Conservation (phyloP, 2,797 vertebrate genomes). For the Clarias pachynema region DNA sequence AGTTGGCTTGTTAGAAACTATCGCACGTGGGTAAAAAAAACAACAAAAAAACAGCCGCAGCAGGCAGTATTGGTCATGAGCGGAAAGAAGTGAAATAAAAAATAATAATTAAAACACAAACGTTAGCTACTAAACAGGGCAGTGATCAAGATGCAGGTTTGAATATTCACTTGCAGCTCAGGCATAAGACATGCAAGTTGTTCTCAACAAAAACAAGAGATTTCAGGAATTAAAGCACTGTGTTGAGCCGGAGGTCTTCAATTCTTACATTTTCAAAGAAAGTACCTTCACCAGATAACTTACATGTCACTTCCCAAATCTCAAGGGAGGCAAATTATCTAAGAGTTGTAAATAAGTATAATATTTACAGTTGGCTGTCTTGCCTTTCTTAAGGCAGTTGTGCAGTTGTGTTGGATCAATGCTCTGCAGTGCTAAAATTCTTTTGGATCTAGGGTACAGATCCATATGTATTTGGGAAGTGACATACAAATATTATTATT, state of each 20-base stretch:
- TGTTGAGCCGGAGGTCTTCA: not conserved
- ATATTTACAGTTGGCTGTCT: not conserved
- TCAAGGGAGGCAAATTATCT: too few relatives aligned
- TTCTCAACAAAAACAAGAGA: not conserved
- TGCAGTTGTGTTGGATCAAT: not conserved
- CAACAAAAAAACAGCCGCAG: not conserved
- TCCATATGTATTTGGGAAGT: too few relatives aligned
- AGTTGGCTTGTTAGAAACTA: not conserved
- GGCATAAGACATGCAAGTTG: not conserved
- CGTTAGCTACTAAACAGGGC: not conserved
- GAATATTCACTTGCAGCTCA: conserved; percentile 1
- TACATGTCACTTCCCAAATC: too few relatives aligned
- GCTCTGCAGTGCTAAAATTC: not conserved
- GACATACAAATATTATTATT: too few relatives aligned
- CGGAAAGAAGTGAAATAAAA: not conserved
- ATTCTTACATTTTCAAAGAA: not conserved
- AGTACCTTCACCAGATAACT: too few relatives aligned
- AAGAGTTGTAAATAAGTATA: too few relatives aligned
- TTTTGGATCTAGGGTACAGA: not conserved
- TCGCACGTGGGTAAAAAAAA: not conserved
- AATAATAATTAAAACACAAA: not conserved
- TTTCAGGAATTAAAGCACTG: not conserved
- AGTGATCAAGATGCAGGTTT: not conserved
- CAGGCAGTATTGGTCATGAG: not conserved
- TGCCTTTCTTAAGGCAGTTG: not conserved